Percentiles rank a stretch among this genome's conserved stretches.
Evolutionary conservation across 1,140 invertebrate species (phyloP).

Genomic region (Euborellia annulipes): DNA sequence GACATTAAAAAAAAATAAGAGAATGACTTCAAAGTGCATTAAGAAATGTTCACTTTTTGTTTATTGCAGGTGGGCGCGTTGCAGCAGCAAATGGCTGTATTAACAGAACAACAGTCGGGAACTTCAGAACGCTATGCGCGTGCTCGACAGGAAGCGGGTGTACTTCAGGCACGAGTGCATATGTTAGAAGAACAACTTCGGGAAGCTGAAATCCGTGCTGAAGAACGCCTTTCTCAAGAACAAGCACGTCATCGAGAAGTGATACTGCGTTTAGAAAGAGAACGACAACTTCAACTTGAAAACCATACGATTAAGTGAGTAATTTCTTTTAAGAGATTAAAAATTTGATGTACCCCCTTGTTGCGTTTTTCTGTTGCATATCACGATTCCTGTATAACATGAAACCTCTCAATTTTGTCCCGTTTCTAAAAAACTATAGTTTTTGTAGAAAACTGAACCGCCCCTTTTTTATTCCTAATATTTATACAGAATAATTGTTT

Average conservation of each 20-base stretch:
- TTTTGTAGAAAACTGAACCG: too few species aligned
- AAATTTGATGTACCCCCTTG: neutral
- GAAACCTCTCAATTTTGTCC: too few species aligned
- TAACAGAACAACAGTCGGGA: constrained; percentile 68
- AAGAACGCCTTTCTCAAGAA: constrained; percentile 71
- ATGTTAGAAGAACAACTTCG: constrained; percentile 84
- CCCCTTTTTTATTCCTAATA: too few species aligned
- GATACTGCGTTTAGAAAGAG: constrained; percentile 61
- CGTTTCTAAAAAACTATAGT: too few species aligned
- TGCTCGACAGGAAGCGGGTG: constrained; percentile 80
- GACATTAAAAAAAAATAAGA: too few species aligned
- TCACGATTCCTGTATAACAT: too few species aligned
- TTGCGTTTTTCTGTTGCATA: too few species aligned
- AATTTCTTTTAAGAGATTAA: neutral
- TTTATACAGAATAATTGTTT: too few species aligned
- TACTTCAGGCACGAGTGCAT: constrained; percentile 69
- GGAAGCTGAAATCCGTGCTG: constrained; percentile 71
- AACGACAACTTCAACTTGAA: constrained; percentile 71
- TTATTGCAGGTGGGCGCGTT: constrained; percentile 64
- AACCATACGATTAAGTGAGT: constrained; percentile 55
- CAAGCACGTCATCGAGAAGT: constrained; percentile 69
- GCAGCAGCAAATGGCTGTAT: constrained; percentile 73
- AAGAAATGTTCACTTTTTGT: too few species aligned
- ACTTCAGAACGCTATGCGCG: constrained; percentile 72
- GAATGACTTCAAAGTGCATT: too few species aligned